Conservation (phyloP, 2,113 vertebrate species). For the Taurulus bubalis region DNA sequence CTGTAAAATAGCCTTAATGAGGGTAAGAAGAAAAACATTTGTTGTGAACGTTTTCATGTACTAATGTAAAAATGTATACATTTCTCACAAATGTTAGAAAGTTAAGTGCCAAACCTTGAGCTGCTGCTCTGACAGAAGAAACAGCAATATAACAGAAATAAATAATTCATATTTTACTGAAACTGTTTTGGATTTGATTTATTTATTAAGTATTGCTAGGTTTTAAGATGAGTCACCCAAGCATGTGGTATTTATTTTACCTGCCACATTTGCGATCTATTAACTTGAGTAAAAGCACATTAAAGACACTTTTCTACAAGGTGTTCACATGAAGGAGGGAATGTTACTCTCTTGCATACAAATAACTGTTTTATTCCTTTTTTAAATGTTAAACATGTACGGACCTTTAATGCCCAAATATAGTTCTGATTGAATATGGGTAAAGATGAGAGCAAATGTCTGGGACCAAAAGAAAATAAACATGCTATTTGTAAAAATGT, state of each 20-base stretch:
- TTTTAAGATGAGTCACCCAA: background rate
- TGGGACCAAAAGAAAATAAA: background rate
- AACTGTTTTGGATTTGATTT: slow-evolving; percentile 6
- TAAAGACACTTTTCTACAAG: background rate
- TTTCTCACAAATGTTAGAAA: slow-evolving; percentile 52
- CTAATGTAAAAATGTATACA: slow-evolving; percentile 42
- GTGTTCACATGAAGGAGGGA: background rate
- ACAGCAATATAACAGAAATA: slow-evolving; percentile 44
- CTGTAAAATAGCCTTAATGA: slow-evolving; percentile 62
- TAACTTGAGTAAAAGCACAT: background rate
- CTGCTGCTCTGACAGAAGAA: slow-evolving; percentile 58
- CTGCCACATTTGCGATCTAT: background rate
- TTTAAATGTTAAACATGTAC: background rate
- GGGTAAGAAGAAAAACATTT: slow-evolving; percentile 35
- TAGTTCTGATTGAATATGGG: background rate
- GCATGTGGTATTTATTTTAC: background rate
- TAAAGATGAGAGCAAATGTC: background rate
- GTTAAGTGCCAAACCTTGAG: slow-evolving; percentile 73
- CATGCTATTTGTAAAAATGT: background rate
- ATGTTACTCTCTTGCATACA: background rate
- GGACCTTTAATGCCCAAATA: background rate
- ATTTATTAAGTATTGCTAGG: background rate
- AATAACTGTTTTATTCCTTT: background rate
- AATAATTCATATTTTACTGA: slow-evolving; percentile 74
- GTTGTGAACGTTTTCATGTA: slow-evolving; percentile 60